Percentiles rank a stretch among this genome's conserved stretches.
Conservation (phyloP, 2,888 invertebrate genomes). For the Xanthostigma xanthostigma region DNA sequence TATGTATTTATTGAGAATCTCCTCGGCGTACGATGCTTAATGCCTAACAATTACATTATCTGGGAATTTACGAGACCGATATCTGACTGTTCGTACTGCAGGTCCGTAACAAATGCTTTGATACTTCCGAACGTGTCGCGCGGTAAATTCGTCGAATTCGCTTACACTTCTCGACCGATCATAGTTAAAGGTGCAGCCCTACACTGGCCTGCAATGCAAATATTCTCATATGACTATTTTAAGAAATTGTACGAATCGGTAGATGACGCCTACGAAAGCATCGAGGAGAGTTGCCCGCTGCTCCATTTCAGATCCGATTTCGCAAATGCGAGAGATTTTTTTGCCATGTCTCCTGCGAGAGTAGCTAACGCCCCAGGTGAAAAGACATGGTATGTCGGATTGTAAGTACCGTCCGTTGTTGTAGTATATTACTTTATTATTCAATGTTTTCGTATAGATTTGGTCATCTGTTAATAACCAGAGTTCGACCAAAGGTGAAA, state of each 20-base stretch:
- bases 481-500: too few species aligned
- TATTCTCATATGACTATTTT: constrained; percentile 51
- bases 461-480: neutral
- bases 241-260: constrained; percentile 51
- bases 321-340: constrained; percentile 58
- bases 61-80: constrained; percentile 79
- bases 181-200: constrained; percentile 59
- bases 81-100: constrained; percentile 67
- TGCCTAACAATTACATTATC: constrained; percentile 70
- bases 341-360: constrained; percentile 54
- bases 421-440: constrained; percentile 1
- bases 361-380: constrained; percentile 43
- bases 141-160: constrained; percentile 52
- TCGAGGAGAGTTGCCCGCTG: constrained; percentile 73
- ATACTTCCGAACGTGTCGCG: constrained; percentile 52
- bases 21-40: constrained; percentile 52
- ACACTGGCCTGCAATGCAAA: constrained; percentile 60
- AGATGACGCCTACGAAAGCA: constrained; percentile 54
- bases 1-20: constrained; percentile 20
- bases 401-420: constrained; percentile 38
- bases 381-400: constrained; percentile 79
- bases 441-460: constrained; percentile 3
- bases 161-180: constrained; percentile 67
- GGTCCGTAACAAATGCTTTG: constrained; percentile 48
- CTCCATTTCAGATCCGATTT: constrained; percentile 74